Conservation (phyloP, 2,888 invertebrate genomes). For the Limnephilus marmoratus region DNA sequence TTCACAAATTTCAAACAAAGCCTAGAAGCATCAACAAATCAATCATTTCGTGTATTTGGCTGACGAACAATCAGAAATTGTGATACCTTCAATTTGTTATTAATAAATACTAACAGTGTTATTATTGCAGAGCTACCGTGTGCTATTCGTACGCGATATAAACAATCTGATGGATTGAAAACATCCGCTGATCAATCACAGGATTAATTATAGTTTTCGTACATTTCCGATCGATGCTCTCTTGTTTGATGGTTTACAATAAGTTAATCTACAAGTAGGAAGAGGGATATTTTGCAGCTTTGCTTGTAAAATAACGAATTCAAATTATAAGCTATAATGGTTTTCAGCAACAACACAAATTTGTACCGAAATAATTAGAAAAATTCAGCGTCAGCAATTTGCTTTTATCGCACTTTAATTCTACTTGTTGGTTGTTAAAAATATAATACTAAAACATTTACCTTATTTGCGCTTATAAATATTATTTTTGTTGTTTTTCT, state of each 20-base stretch:
- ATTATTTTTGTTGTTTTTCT: too few relatives aligned
- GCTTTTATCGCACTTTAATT: too few relatives aligned
- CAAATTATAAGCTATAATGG: not conserved
- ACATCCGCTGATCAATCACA: conserved; percentile 44
- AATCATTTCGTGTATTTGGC: conserved; percentile 18
- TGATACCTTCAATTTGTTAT: conserved; percentile 43
- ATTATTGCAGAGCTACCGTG: conserved; percentile 22
- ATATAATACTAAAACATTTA: too few relatives aligned
- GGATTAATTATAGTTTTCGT: conserved; percentile 7
- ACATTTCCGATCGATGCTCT: conserved; percentile 4
- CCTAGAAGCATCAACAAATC: conserved; percentile 23
- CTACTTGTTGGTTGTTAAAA: too few relatives aligned
- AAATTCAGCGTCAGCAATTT: too few relatives aligned
- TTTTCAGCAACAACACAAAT: too few relatives aligned
- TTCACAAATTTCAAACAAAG: conserved; percentile 41
- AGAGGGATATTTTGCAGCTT: conserved; percentile 3
- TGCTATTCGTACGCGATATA: not conserved
- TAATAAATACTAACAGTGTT: conserved; percentile 8
- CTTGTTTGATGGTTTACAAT: not conserved
- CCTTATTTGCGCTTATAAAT: too few relatives aligned
- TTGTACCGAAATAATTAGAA: too few relatives aligned
- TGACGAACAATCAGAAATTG: conserved; percentile 30
- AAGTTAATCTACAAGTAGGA: not conserved
- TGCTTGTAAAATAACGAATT: not conserved
- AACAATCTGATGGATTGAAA: conserved; percentile 29